Conservation (phyloP, 2,888 invertebrate species). For the Argyra leucocephala region DNA sequence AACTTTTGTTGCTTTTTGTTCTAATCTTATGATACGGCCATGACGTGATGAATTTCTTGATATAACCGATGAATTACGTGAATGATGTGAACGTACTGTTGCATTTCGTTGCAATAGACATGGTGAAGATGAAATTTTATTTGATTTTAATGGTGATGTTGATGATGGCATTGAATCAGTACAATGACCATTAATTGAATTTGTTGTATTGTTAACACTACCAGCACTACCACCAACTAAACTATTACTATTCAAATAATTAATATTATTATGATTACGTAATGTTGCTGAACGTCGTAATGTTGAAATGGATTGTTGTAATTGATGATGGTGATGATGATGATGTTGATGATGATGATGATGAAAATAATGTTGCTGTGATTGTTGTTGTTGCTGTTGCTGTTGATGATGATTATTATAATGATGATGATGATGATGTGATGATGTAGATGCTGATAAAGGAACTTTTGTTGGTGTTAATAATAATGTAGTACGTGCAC, state of each 20-base stretch:
- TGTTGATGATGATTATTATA: slow-evolving; percentile 42
- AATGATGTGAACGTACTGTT: slow-evolving; percentile 60
- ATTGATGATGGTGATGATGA: slow-evolving; percentile 36
- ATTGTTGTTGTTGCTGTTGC: slow-evolving; percentile 47
- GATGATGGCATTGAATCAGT: slow-evolving; percentile 10
- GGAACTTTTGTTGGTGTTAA: slow-evolving; percentile 45
- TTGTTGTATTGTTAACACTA: neutral
- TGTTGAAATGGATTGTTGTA: slow-evolving; percentile 37
- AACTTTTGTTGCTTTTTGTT: slow-evolving; percentile 94
- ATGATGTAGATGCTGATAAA: slow-evolving; percentile 25
- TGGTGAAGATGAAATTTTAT: slow-evolving; percentile 49
- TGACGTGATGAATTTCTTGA: slow-evolving; percentile 73
- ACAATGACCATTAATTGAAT: neutral
- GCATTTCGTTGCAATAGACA: slow-evolving; percentile 49
- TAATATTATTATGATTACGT: slow-evolving; percentile 46
- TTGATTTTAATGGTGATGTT: slow-evolving; percentile 34
- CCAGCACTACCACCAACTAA: slow-evolving; percentile 26
- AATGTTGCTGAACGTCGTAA: slow-evolving; percentile 54
- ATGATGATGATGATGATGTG: slow-evolving; percentile 33
- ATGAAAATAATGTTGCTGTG: slow-evolving; percentile 53
- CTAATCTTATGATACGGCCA: slow-evolving; percentile 73
- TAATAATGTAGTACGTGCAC: slow-evolving; percentile 53
- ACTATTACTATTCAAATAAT: slow-evolving; percentile 25
- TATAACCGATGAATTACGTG: slow-evolving; percentile 70
- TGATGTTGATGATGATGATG: slow-evolving; percentile 35